These are phyloP conservation scores for Mormyrops boulengeri DNA, from an alignment of 2,797 vertebrate species.

Conservation along the genomic window DNA sequence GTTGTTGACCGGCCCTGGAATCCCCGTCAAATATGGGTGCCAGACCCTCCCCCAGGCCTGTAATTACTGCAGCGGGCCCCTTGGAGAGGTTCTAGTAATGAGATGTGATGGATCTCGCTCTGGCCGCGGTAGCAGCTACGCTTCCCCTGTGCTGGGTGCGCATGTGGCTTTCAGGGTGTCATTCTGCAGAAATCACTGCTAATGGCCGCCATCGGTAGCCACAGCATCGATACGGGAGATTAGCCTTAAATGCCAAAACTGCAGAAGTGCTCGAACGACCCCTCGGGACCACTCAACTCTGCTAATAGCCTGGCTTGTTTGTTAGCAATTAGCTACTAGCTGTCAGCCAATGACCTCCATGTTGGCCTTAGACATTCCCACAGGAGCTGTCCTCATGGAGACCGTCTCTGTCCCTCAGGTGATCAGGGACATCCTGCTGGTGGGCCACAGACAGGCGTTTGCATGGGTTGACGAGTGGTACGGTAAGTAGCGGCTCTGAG, in stretches of 20 bases:
- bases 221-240: neutral
- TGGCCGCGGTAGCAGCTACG: neutral
- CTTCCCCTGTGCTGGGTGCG: neutral
- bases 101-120: neutral
- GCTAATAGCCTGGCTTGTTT: neutral
- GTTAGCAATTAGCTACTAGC: slow-evolving; percentile 7
- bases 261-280: neutral
- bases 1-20: neutral
- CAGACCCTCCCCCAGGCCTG: neutral
- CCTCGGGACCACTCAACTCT: neutral
- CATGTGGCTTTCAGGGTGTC: neutral
- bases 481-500: slow-evolving; percentile 47
- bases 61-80: neutral
- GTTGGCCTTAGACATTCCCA: neutral
- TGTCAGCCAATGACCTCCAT: neutral
- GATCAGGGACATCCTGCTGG: slow-evolving; percentile 61
- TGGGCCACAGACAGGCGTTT: slow-evolving; percentile 63
- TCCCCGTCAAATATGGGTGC: neutral
- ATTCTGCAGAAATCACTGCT: neutral
- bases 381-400: neutral
- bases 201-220: neutral
- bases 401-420: slow-evolving; percentile 41
- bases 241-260: neutral
- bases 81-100: neutral
- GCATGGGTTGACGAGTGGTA: slow-evolving; percentile 68